Conservation (phyloP, 2,113 vertebrate genomes). For the Phasianus colchicus region DNA sequence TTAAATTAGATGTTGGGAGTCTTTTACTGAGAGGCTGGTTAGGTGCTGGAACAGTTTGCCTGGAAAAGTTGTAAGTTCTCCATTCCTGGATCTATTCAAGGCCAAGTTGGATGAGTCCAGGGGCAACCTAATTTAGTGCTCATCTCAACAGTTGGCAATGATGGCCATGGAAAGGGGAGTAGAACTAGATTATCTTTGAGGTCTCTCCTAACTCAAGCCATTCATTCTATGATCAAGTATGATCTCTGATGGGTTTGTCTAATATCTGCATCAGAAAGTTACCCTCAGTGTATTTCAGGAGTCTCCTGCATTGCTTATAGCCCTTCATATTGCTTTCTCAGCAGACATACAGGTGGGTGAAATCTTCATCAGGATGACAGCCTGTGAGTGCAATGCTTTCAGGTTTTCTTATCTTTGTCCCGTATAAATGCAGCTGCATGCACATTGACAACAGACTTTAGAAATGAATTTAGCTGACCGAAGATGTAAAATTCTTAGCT, state of each 20-base stretch:
- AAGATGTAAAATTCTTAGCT: background rate
- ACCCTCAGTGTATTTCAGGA: background rate
- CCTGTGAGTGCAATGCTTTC: background rate
- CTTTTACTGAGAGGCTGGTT: background rate
- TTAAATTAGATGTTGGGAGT: too few species aligned
- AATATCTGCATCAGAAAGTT: background rate
- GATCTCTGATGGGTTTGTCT: background rate
- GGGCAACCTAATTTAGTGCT: background rate
- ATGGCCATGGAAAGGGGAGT: too few species aligned
- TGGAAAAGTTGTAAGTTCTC: background rate
- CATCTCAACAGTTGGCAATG: too few species aligned
- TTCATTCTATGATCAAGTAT: background rate
- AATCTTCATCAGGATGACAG: background rate
- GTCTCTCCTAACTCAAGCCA: background rate
- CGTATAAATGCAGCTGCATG: background rate
- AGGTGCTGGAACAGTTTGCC: background rate
- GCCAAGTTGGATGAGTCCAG: background rate
- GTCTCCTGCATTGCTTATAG: background rate
- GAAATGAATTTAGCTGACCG: background rate
- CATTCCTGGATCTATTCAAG: background rate
- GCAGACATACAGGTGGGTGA: background rate
- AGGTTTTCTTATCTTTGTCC: background rate
- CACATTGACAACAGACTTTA: background rate
- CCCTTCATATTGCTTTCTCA: background rate
- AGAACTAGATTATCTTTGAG: background rate